Conservation (phyloP, 2,888 invertebrate genomes). For the Lasius fuliginosus region DNA sequence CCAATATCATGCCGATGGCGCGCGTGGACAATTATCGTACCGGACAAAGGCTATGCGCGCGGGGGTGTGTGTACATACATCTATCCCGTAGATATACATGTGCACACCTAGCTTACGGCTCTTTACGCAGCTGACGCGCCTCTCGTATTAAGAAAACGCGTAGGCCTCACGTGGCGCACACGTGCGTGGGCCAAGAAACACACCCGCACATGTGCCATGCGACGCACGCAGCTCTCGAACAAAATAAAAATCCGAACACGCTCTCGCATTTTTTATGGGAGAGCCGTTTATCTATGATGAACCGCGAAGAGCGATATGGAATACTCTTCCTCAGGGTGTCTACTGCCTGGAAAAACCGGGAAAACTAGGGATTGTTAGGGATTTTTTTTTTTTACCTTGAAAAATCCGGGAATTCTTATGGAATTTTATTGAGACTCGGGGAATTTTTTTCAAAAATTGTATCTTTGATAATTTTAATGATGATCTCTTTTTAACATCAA, state of each 20-base stretch:
- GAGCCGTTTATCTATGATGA: background rate
- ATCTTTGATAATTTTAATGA: no score
- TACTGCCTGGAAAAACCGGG: no score
- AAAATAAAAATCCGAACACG: constrained; percentile 58
- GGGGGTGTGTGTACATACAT: constrained; percentile 75
- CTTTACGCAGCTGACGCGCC: constrained; percentile 83
- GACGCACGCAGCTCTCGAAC: constrained; percentile 62
- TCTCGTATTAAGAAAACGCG: constrained; percentile 77
- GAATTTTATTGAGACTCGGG: no score
- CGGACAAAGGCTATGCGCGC: constrained; percentile 77
- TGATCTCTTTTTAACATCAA: no score
- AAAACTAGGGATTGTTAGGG: no score
- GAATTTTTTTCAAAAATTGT: no score
- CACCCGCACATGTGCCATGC: constrained; percentile 73
- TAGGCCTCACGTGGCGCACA: constrained; percentile 70
- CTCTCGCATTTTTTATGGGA: constrained; percentile 10
- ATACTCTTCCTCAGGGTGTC: background rate
- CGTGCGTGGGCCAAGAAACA: constrained; percentile 80
- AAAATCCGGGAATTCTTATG: no score
- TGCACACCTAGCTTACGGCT: constrained; percentile 70
- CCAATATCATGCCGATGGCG: constrained; percentile 79
- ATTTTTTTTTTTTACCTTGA: no score
- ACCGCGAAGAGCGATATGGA: background rate
- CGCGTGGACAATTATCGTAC: constrained; percentile 80
- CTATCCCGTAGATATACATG: constrained; percentile 56